Base-by-base conservation (phyloP, 2,113 vertebrate species). In the Balaeniceps rex region DNA sequence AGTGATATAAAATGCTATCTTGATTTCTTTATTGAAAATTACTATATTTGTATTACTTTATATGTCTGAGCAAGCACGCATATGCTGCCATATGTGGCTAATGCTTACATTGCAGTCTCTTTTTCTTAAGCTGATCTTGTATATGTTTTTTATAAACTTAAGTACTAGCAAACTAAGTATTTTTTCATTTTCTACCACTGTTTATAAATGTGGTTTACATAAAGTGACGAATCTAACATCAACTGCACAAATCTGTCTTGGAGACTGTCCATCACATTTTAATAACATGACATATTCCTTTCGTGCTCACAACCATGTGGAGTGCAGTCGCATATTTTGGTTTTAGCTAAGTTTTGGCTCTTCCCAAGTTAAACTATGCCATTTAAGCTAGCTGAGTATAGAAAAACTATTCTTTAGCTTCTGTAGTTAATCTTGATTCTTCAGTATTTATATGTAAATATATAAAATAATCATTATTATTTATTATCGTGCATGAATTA, bases 231-330 rank as follows among this genome's bases (percentile, higher is more conserved):
- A 72, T 95, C 74, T 93, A 90, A 91, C 95, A 97, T 97, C 97
- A 95, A 91, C 95, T 90, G 83, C 94, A 93, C 60, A 88, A 85
- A 96, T 95, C 86, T 96, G 88, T 96, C 95, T 98, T 97, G 96
- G 97, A 97, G 94, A 75, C 93, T 90, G 87, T 85, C 85, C 87
- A 96, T 96, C 76, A 92, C 97, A 97, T 98, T 98, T 98, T 96
- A 97, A 93, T 97, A 96, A 71, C 93, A 97, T 98, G 98, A 98
- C 96, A 91, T 96, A 97, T 55, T 98, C 68, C 51, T 97, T 97
- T 97, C 63, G 72, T 95, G 96, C 97, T 98, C 90, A 66, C 95
- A 97, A 75, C 55, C n/a, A 79, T 97, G 93, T 97, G 96, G 71
- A 92, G 74, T 57, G 47, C 94, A 97, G 89, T 97, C 40, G 72